Percentiles rank a stretch among this genome's conserved stretches.
Conservation (phyloP, 2,797 vertebrate genomes). For the Furcifer pardalis region DNA sequence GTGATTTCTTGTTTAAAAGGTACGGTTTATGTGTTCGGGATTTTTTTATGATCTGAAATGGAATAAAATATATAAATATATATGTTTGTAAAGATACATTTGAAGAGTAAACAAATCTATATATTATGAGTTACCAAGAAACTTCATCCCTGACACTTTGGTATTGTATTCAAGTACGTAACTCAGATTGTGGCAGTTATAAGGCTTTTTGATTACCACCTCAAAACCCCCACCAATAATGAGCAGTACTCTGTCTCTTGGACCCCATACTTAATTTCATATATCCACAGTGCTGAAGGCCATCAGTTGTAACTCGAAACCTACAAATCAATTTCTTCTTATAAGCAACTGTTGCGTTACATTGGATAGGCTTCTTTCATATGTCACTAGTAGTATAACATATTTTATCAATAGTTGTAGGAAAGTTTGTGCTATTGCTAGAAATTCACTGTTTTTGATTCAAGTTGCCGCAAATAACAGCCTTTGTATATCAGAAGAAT, state of each 20-base stretch:
- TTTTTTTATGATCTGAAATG: conserved; percentile 68
- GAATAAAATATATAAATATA: conserved; percentile 77
- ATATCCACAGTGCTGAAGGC: neutral
- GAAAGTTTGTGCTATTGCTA: neutral
- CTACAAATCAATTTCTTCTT: neutral
- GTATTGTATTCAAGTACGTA: neutral
- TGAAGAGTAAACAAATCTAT: conserved; percentile 79
- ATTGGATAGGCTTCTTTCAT: neutral
- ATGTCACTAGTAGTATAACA: neutral
- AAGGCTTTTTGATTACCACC: neutral
- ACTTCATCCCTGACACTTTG: conserved; percentile 55
- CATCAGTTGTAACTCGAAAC: neutral
- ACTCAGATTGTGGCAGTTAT: neutral
- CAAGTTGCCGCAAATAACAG: neutral
- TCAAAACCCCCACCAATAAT: neutral
- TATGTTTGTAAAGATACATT: conserved; percentile 76
- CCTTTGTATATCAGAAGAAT: neutral
- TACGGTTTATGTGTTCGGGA: conserved; percentile 67
- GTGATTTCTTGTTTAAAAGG: conserved; percentile 66
- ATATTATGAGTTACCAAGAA: conserved; percentile 62
- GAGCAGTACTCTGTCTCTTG: neutral
- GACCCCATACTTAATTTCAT: neutral
- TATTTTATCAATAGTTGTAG: neutral
- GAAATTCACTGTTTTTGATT: neutral
- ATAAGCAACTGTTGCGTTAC: neutral